phyloP scores from a whole-genome alignment of 1,140 invertebrate genomes.

The Eriosoma lanigerum region DNA sequence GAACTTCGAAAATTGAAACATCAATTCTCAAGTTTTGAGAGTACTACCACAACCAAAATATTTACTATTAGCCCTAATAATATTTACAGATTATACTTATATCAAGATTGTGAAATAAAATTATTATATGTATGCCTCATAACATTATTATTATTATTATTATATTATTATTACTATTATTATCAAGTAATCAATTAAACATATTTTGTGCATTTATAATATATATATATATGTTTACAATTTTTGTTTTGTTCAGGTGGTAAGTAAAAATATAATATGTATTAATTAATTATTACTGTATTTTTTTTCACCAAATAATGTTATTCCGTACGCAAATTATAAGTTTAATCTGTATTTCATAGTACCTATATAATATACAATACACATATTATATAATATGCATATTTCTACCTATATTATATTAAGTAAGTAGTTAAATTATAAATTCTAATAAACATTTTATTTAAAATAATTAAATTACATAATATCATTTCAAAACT shows the following conservation, averaged over 20 bases:
- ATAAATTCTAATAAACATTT: no score
- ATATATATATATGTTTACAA: background rate
- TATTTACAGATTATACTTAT: slow-evolving; percentile 24
- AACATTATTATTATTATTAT: no score
- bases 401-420: no score
- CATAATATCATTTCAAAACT: no score
- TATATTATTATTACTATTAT: slow-evolving; percentile 36
- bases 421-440: no score
- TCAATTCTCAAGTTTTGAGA: slow-evolving; percentile 33
- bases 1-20: slow-evolving; percentile 34
- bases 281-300: background rate
- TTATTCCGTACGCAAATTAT: no score
- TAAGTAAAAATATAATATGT: background rate
- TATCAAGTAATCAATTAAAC: slow-evolving; percentile 36
- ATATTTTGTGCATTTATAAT: slow-evolving; percentile 46
- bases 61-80: slow-evolving; percentile 39
- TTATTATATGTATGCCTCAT: slow-evolving; percentile 20
- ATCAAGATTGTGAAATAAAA: slow-evolving; percentile 40
- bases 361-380: no score
- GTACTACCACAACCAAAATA: slow-evolving; percentile 13
- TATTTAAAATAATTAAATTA: no score
- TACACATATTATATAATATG: no score
- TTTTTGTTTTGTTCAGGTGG: slow-evolving; percentile 12
- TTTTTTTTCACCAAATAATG: no score
- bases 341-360: no score